Evolutionary conservation across 2,113 vertebrate species (phyloP), one percentile per base, ranked within the genome.

Genomic region (Engystomops pustulosus): DNA sequence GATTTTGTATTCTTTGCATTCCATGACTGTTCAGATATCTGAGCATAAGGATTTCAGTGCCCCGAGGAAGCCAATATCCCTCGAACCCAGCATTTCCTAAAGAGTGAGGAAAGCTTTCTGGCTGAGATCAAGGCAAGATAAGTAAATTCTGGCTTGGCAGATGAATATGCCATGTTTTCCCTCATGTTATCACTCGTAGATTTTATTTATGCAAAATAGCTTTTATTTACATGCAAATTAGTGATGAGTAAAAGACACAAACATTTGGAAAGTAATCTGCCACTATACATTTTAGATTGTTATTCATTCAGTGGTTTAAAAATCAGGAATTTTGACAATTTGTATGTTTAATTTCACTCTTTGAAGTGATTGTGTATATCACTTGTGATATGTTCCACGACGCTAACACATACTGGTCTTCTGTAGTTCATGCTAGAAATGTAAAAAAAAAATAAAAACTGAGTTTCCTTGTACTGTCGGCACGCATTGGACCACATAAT

Each of bases 191-290:
- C 41, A 30, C 15, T 9, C 45, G 76, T 45, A 44, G 60, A 65
- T 60, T 47, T 67, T 44, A 20, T 47, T 27, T 79, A 45, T 79
- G 77, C 15, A 51, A 47, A 67, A 58, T 44, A 65, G 25, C 27
- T n/a, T 15, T 65, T 79, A 79, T 79, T 79, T 79, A 79, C 23
- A 62, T 62, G 76, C 76, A 79, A 44, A 79, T 62, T 41, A 45
- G 8, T 67, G 62, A 67, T 18, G 62, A 34, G 25, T 30, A n/a
- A 44, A n/a, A 32, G 34, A 23, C 9, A 58, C 30, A 38, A 78
- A 78, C 30, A 78, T 58, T 55, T 77, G 32, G 51, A 60, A 60
- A 53, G 49, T 25, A 58, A 58, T 60, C 34, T 0, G 51, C 51
- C 10, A 25, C 25, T 60, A 23, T 60, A 58, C 27, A 49, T 74